Evolutionary conservation across 2,888 invertebrate genomes (phyloP), one percentile per base, ranked within the genome.

Genomic region (Glyphotaelius pellucidus): DNA sequence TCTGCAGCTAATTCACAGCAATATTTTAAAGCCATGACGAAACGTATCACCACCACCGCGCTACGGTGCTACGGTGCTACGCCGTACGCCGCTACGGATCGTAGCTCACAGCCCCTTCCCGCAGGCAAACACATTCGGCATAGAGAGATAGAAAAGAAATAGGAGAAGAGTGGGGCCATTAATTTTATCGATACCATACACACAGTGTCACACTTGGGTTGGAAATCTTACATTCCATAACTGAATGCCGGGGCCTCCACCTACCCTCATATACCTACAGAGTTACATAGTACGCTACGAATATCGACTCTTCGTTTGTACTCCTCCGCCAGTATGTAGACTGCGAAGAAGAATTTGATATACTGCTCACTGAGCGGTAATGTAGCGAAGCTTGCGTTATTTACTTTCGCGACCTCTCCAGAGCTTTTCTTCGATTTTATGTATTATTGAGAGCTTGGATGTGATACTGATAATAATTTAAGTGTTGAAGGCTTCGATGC

Each of bases 111-210:
- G 19, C 88, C 88, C 30, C 52, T 52, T 11, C 67, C 52, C 30
- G 88, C n/a, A 35, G 84, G 67, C 91, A 85, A 67, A 93, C 92
- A 91, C 93, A 93, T 93, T 93, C 90, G 92, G 93, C 93, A 93
- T 91, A 91, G 92, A 92, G 90, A 92, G 92, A 93, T 92, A 92
- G 92, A 92, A 93, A 93, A 93, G 93, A 93, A 93, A 93, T 93
- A 93, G 93, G 86, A 93, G 92, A 93, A 93, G 93, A 93, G 93
- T 93, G 93, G 91, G 90, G 93, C 93, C 93, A 93, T 93, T 93
- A 93, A 93, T 93, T 93, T 93, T 93, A 93, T 93, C 93, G 93
- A 93, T 93, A 93, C 93, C 93, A 92, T 93, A 93, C 93, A 93
- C 93, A 91, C 92, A 92, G 93, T 93, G 93, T 93, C 92, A 93